These are phyloP conservation scores for Brachyrhaphis roseni DNA, from an alignment of 2,797 vertebrate genomes.

Conservation along the genomic window DNA sequence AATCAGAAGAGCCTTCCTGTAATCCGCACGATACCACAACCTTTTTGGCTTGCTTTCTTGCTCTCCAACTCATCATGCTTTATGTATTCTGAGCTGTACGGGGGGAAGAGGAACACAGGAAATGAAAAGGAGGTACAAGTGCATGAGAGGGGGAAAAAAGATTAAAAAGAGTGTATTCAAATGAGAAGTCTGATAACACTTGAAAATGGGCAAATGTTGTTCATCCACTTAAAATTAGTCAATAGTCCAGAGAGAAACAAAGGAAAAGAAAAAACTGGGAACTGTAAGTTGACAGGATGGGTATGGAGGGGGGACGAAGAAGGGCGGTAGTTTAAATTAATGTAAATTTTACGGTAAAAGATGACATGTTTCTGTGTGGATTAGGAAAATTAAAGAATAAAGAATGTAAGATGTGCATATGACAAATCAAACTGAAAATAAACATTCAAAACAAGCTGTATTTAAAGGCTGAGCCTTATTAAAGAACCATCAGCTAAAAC, in stretches of 20 bases:
- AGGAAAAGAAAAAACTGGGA: constrained; percentile 37
- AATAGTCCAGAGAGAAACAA: constrained; percentile 8
- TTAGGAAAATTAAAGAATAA: constrained; percentile 44
- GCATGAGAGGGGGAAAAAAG: not conserved
- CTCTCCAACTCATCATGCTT: constrained; percentile 29
- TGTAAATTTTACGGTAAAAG: constrained; percentile 17
- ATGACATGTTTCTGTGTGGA: constrained; percentile 24
- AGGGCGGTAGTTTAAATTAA: not conserved
- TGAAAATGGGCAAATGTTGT: constrained; percentile 56
- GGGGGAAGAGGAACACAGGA: constrained; percentile 53
- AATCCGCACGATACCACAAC: constrained; percentile 22
- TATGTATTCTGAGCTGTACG: constrained; percentile 54
- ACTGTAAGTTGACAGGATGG: constrained; percentile 21
- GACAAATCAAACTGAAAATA: constrained; percentile 9
- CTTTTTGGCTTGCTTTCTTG: constrained; percentile 8
- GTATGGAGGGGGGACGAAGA: not conserved
- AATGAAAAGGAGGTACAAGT: constrained; percentile 56
- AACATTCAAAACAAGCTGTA: not conserved
- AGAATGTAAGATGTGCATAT: constrained; percentile 4
- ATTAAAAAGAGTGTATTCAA: constrained; percentile 63
- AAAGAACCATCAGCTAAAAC: not conserved
- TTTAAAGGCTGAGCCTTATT: not conserved
- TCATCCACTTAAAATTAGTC: constrained; percentile 46
- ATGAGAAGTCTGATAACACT: constrained; percentile 55
- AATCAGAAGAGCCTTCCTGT: constrained; percentile 47